phyloP scores from a whole-genome alignment of 1,140 invertebrate genomes.

The Listronotus oregonensis region DNA sequence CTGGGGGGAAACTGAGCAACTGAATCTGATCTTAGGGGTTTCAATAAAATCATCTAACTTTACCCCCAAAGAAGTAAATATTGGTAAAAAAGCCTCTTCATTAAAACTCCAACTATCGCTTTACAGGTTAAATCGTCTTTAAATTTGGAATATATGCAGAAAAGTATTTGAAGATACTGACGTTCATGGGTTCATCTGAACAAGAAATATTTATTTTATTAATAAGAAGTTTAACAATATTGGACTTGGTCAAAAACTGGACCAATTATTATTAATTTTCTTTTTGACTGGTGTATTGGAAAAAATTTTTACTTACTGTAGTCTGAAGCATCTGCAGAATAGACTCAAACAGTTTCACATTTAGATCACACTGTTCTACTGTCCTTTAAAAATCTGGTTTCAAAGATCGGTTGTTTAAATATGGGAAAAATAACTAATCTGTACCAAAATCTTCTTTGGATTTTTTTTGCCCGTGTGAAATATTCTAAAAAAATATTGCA shows the following conservation, averaged over 20 bases:
- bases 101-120: too few relatives aligned
- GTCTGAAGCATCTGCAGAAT: slow-evolving; percentile 76
- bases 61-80: slow-evolving; percentile 77
- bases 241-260: too few relatives aligned
- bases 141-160: too few relatives aligned
- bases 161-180: too few relatives aligned
- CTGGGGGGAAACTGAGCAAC: slow-evolving; percentile 84
- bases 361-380: slow-evolving; percentile 73
- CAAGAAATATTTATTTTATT: too few relatives aligned
- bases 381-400: slow-evolving; percentile 85
- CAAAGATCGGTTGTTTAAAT: slow-evolving; percentile 76
- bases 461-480: slow-evolving; percentile 76
- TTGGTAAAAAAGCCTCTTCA: too few relatives aligned
- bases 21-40: slow-evolving; percentile 81
- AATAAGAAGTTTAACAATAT: too few relatives aligned
- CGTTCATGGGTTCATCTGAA: too few relatives aligned
- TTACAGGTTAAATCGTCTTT: too few relatives aligned
- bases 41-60: slow-evolving; percentile 94
- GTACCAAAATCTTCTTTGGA: slow-evolving; percentile 79
- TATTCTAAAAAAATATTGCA: slow-evolving; percentile 68
- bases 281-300: too few relatives aligned
- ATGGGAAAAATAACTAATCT: slow-evolving; percentile 84
- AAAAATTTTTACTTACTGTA: slow-evolving; percentile 63
- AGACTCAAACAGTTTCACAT: slow-evolving; percentile 71
- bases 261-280: too few relatives aligned